Percentiles rank a stretch among this genome's conserved stretches.
These are phyloP conservation scores for Agapornis canus DNA, from an alignment of 2,797 vertebrate genomes.

Conservation along the genomic window DNA sequence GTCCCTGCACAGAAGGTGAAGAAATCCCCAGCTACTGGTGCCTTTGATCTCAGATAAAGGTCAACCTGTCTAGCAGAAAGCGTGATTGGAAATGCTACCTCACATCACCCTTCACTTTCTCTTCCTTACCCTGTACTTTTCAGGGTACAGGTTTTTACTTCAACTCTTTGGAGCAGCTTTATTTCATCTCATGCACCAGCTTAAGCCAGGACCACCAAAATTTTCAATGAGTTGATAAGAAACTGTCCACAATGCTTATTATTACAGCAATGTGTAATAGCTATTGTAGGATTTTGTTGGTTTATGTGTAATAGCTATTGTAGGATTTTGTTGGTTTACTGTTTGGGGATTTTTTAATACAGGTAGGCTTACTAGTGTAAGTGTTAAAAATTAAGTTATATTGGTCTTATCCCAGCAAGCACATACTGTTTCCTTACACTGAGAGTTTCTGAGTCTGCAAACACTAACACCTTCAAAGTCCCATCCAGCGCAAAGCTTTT, in stretches of 20 bases:
- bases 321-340: neutral
- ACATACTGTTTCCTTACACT: neutral
- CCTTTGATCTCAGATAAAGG: slow-evolving; percentile 58
- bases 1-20: neutral
- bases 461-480: neutral
- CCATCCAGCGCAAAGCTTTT: neutral
- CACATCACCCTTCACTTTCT: slow-evolving; percentile 33
- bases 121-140: neutral
- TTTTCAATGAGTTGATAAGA: neutral
- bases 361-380: neutral
- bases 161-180: neutral
- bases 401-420: neutral
- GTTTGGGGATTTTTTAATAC: neutral
- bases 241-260: neutral
- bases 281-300: neutral
- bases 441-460: neutral
- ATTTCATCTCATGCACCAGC: neutral
- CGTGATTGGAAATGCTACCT: slow-evolving; percentile 1
- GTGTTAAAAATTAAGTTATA: neutral
- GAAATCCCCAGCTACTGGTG: slow-evolving; percentile 44
- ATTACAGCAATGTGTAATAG: neutral
- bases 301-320: neutral
- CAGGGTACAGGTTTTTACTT: neutral
- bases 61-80: slow-evolving; percentile 47
- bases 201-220: neutral